These are phyloP conservation scores for Sterrhoptilus dennistouni DNA, from an alignment of 2,113 vertebrate species.

Conservation along the genomic window DNA sequence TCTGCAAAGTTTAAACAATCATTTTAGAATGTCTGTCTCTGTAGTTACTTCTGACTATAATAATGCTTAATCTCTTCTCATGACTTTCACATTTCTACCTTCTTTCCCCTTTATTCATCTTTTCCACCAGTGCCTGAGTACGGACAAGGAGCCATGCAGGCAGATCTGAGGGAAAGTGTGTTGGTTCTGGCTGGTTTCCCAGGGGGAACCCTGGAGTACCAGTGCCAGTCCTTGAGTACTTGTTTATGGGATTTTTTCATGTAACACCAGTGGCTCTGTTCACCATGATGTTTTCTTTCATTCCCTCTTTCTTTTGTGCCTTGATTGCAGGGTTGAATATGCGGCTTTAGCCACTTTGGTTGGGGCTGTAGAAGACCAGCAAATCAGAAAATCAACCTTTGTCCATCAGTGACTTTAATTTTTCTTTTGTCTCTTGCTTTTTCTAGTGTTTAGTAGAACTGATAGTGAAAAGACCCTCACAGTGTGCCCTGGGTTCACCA, in stretches of 20 bases:
- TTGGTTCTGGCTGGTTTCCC: neutral
- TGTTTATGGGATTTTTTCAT: neutral
- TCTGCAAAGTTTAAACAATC: neutral
- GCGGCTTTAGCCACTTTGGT: neutral
- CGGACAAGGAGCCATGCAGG: neutral
- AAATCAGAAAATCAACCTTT: neutral
- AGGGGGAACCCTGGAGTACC: neutral
- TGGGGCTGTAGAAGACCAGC: neutral
- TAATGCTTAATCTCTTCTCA: neutral
- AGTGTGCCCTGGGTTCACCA: neutral
- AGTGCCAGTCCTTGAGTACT: neutral
- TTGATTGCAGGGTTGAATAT: neutral
- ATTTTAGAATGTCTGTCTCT: neutral
- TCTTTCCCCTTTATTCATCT: neutral
- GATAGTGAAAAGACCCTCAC: neutral
- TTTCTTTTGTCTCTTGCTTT: neutral
- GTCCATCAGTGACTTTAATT: neutral
- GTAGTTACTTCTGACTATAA: neutral
- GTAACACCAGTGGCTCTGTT: neutral
- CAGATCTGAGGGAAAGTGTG: neutral
- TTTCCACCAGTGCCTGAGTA: neutral
- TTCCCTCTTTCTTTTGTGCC: neutral
- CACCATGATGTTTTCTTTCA: neutral
- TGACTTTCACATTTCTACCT: neutral
- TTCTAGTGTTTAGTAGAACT: neutral